A percentile compares a stretch with the other conserved stretches of the same genome.
These are phyloP conservation scores for Geopemphigus sp. DNA, from an alignment of 1,140 invertebrate species.

Conservation along the genomic window DNA sequence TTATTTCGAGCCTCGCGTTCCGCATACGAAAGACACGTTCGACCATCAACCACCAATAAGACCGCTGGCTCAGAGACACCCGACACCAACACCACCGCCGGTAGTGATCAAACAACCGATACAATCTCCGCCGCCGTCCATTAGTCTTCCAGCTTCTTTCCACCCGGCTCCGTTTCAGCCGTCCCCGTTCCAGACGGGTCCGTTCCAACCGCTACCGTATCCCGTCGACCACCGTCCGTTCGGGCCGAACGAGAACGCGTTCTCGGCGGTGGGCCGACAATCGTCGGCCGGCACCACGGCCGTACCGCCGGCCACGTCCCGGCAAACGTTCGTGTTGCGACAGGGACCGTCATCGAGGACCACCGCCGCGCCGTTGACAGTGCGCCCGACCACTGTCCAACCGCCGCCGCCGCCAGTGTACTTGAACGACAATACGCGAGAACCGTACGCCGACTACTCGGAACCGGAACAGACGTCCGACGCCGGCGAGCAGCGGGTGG, in stretches of 20 bases:
- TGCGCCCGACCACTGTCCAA: not conserved
- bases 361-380: not conserved
- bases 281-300: constrained; percentile 53
- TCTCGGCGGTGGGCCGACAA: constrained; percentile 54
- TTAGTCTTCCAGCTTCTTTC: constrained; percentile 53
- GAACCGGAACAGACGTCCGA: constrained; percentile 56
- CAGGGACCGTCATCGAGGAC: not conserved
- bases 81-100: no score
- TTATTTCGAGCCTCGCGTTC: not conserved
- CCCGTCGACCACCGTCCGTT: constrained; percentile 53
- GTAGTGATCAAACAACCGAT: no score
- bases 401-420: not conserved
- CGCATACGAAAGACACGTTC: not conserved
- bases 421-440: constrained; percentile 52
- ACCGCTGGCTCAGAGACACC: no score
- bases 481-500: constrained; percentile 56
- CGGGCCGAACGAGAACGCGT: not conserved
- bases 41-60: not conserved
- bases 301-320: constrained; percentile 1
- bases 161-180: constrained; percentile 56
- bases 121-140: not conserved
- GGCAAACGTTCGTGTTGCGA: constrained; percentile 46
- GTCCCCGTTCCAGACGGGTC: constrained; percentile 54
- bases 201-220: constrained; percentile 49
- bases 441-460: constrained; percentile 58